Conservation (phyloP, 2,888 invertebrate genomes). For the Sphaerophoria taeniata region DNA sequence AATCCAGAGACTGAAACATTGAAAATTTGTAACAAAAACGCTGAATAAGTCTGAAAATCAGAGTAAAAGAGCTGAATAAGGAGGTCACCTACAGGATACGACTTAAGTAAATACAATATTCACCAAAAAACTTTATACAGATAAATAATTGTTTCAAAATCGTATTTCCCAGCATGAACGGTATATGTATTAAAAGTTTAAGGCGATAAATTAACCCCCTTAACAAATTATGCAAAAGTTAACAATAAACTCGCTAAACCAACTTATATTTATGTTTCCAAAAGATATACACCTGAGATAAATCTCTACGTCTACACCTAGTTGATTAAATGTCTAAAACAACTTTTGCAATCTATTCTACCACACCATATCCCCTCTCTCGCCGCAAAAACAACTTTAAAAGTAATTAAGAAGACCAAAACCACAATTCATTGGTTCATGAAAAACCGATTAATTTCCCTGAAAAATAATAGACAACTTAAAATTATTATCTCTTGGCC, state of each 20-base stretch:
- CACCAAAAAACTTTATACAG: too few relatives aligned
- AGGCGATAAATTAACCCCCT: background rate
- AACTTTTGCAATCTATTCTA: constrained; percentile 14
- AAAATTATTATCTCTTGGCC: background rate
- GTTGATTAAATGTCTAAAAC: background rate
- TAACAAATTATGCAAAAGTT: background rate
- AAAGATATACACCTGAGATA: constrained; percentile 10
- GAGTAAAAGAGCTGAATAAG: too few relatives aligned
- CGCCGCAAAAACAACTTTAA: background rate
- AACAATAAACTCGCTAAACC: too few relatives aligned
- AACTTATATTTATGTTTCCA: background rate
- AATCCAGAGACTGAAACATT: too few relatives aligned
- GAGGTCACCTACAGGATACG: too few relatives aligned
- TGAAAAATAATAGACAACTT: constrained; percentile 1
- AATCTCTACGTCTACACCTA: background rate
- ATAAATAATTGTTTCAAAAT: too few relatives aligned
- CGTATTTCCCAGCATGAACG: too few relatives aligned
- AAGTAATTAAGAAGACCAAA: background rate
- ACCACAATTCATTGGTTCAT: constrained; percentile 1
- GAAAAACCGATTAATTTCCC: constrained; percentile 17
- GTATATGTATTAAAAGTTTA: too few relatives aligned
- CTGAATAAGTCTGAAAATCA: too few relatives aligned
- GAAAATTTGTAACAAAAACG: too few relatives aligned
- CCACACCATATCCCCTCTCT: background rate
- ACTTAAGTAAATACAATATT: too few relatives aligned